A percentile compares a stretch with the other conserved stretches of the same genome.
Conservation (phyloP, 2,888 invertebrate species). For the Patella caerulea region DNA sequence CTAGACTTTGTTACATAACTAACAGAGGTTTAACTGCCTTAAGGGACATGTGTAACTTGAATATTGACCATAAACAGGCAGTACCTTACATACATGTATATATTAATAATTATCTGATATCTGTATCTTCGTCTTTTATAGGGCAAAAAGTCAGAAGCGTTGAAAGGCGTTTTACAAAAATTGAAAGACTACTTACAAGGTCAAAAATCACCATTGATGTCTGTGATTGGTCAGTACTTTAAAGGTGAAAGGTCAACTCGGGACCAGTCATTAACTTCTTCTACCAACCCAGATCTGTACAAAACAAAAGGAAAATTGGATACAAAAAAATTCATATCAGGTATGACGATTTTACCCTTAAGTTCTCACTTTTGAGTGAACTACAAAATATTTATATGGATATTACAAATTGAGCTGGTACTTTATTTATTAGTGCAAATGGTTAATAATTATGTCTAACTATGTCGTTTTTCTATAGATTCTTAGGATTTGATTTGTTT, state of each 20-base stretch:
- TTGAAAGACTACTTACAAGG: slow-evolving; percentile 38
- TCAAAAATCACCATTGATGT: slow-evolving; percentile 46
- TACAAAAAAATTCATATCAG: slow-evolving; percentile 19
- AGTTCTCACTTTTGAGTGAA: not conserved
- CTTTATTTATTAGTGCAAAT: no score
- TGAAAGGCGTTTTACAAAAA: slow-evolving; percentile 45
- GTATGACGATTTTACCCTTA: slow-evolving; percentile 1
- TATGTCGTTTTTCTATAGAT: no score
- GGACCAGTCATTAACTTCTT: not conserved
- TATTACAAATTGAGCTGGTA: no score
- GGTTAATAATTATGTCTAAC: no score
- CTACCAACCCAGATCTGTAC: slow-evolving; percentile 16
- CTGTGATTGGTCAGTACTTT: slow-evolving; percentile 50
- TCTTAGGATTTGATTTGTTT: no score
- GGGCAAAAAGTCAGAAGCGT: slow-evolving; percentile 35
- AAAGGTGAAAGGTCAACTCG: slow-evolving; percentile 17
- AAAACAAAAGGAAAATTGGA: slow-evolving; percentile 18
- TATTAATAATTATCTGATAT: not conserved
- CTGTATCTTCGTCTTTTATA: slow-evolving; percentile 28
- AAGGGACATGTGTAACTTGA: no score
- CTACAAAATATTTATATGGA: no score
- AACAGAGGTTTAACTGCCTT: no score
- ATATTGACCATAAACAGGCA: not conserved
- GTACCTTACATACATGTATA: not conserved
- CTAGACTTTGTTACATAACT: no score